Conservation (phyloP, 1,140 invertebrate genomes). For the Cyrtorhinus lividipennis region DNA sequence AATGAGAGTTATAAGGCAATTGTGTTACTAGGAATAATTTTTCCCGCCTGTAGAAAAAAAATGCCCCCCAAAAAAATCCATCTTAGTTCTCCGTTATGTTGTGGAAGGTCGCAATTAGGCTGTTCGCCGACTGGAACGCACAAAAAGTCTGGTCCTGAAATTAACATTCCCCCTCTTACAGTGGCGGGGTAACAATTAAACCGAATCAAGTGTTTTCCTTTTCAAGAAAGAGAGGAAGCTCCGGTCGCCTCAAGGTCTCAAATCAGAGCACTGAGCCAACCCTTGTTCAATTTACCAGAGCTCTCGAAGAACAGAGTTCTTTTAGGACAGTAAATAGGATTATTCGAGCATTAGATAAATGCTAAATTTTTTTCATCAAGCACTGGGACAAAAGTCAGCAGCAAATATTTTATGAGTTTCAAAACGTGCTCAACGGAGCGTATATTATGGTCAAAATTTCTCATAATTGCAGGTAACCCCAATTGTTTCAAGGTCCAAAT, state of each 20-base stretch:
- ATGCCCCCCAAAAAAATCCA: not conserved
- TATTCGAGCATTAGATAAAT: not conserved
- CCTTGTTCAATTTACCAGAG: not conserved
- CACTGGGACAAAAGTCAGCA: not conserved
- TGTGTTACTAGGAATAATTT: slow-evolving; percentile 6
- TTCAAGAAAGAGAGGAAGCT: not conserved
- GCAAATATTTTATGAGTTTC: not conserved
- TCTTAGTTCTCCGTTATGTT: not conserved
- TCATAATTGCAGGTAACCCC: no score
- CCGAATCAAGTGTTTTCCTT: not conserved
- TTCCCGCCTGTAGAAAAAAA: not conserved
- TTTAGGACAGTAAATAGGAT: not conserved
- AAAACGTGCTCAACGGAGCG: no score
- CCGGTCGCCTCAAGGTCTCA: not conserved
- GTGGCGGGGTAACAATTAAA: not conserved
- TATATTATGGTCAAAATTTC: no score
- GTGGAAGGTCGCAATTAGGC: slow-evolving; percentile 6
- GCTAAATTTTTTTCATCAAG: not conserved
- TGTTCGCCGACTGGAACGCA: not conserved
- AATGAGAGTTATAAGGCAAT: slow-evolving; percentile 6
- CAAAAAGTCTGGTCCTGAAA: not conserved
- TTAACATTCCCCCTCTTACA: not conserved
- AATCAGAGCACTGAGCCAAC: not conserved
- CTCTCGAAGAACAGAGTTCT: not conserved
- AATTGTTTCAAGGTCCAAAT: no score